Percentiles rank a stretch among this genome's conserved stretches.
Conservation (phyloP, 1,140 invertebrate genomes). For the Thaumetopoea pityocampa region DNA sequence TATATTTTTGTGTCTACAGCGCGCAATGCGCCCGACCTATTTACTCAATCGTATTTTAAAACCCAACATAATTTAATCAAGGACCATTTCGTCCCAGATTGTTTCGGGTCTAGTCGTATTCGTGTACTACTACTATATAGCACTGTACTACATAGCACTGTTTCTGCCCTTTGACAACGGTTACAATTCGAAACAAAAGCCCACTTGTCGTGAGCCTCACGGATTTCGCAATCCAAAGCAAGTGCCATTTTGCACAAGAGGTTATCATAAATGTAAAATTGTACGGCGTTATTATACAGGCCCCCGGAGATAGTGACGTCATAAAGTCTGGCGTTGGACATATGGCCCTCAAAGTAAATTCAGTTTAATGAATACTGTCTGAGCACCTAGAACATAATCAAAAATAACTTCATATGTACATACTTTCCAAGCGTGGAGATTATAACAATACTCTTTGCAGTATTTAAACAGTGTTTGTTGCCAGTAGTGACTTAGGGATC, state of each 20-base stretch:
- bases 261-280: constrained; percentile 15
- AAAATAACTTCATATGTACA: too few species aligned
- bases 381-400: too few species aligned
- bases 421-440: too few species aligned
- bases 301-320: constrained; percentile 1
- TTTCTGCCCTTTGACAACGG: constrained; percentile 1
- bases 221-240: constrained; percentile 7
- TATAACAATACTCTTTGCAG: too few species aligned
- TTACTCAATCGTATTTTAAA: too few species aligned
- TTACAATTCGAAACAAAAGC: constrained; percentile 2
- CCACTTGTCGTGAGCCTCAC: constrained; percentile 5
- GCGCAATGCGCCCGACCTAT: too few species aligned
- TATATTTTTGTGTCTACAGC: too few species aligned
- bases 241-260: constrained; percentile 5
- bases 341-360: too few species aligned
- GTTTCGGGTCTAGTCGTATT: too few species aligned
- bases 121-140: neutral
- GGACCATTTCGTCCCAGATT: neutral
- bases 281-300: constrained; percentile 8
- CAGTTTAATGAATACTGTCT: too few species aligned
- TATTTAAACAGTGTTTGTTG: too few species aligned
- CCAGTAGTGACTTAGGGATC: too few species aligned
- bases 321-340: constrained; percentile 1
- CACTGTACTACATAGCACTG: neutral
- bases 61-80: constrained; percentile 3